phyloP scores from a whole-genome alignment of 2,797 vertebrate genomes.

The Centroberyx gerrardi region DNA sequence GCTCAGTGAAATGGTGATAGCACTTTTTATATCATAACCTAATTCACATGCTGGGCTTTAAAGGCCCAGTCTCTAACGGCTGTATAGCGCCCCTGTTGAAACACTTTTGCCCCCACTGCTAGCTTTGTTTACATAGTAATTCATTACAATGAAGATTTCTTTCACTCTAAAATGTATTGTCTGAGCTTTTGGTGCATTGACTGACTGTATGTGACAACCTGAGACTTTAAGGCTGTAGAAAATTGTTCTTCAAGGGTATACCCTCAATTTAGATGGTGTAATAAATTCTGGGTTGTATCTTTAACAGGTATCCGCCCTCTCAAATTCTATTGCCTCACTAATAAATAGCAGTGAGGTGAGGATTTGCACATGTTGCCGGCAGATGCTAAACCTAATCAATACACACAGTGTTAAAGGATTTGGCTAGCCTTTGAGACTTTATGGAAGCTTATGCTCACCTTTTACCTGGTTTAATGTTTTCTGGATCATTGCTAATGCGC shows the following conservation, averaged over 20 bases:
- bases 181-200: no score
- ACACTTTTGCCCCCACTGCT: no score
- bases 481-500: conserved; percentile 23
- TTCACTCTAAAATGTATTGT: no score
- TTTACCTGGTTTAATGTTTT: conserved; percentile 24
- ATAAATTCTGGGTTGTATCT: background rate
- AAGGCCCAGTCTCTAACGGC: background rate
- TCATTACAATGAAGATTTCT: no score
- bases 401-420: conserved; percentile 5
- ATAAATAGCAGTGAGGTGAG: background rate
- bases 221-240: no score
- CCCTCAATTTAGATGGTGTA: background rate
- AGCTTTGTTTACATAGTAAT: no score
- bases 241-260: background rate
- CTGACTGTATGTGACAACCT: no score
- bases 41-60: background rate
- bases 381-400: conserved; percentile 2
- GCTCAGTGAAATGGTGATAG: background rate
- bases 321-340: background rate
- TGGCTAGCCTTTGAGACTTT: conserved; percentile 7
- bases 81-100: no score
- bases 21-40: conserved; percentile 1
- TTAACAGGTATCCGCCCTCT: background rate
- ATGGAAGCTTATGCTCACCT: background rate
- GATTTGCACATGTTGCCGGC: conserved; percentile 15